Conservation (phyloP, 2,797 vertebrate species). For the Caiman crocodilus region DNA sequence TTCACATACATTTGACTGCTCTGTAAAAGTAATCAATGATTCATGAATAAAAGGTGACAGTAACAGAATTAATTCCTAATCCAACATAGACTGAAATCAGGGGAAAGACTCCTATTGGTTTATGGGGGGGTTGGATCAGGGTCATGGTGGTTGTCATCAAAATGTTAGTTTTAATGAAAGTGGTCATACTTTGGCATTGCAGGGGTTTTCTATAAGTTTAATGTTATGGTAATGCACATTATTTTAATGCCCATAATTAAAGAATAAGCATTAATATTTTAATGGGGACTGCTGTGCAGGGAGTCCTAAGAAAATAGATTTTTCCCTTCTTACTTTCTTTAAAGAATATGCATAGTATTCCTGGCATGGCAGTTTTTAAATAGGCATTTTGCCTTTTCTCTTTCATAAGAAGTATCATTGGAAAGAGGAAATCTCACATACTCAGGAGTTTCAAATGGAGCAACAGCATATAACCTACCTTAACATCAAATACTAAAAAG, state of each 20-base stretch:
- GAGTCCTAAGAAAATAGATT: not conserved
- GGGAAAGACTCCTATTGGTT: not conserved
- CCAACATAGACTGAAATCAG: not conserved
- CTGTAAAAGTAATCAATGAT: not conserved
- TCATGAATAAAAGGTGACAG: not conserved
- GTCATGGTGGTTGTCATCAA: not conserved
- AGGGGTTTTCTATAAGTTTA: too few relatives aligned
- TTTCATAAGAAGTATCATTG: too few relatives aligned
- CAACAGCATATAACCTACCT: not conserved
- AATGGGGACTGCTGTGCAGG: not conserved
- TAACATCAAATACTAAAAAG: not conserved
- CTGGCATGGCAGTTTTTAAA: not conserved
- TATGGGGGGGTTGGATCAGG: not conserved
- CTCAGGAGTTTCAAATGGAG: not conserved
- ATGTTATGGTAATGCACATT: not conserved
- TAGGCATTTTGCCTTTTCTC: not conserved
- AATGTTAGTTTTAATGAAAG: not conserved
- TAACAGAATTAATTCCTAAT: not conserved
- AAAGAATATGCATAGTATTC: not conserved
- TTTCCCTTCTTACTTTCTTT: not conserved
- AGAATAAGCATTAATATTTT: not conserved
- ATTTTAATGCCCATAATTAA: not conserved
- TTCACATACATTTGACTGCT: not conserved
- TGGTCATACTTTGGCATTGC: not conserved
- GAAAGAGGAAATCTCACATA: too few relatives aligned